Evolutionary conservation across 1,140 invertebrate genomes (phyloP).

Genomic region (Pomacea maculata): DNA sequence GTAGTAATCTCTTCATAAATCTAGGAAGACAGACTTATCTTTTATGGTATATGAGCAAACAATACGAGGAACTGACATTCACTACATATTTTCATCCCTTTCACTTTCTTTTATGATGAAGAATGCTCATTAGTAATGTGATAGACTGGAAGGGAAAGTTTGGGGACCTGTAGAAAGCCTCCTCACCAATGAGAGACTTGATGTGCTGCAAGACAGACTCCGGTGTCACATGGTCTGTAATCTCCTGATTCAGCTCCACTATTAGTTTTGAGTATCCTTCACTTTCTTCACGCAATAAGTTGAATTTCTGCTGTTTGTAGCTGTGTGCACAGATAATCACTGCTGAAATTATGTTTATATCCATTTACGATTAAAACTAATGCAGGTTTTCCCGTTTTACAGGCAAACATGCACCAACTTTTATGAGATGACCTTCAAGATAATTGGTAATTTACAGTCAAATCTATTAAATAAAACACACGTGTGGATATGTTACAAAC

Average conservation of each 20-base stretch:
- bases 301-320: slow-evolving; percentile 99
- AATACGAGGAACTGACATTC: too few relatives aligned
- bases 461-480: too few relatives aligned
- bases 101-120: too few relatives aligned
- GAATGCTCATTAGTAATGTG: too few relatives aligned
- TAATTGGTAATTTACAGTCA: background rate
- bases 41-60: too few relatives aligned
- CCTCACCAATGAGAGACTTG: slow-evolving; percentile 71
- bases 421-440: background rate
- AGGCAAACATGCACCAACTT: background rate
- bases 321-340: slow-evolving; percentile 69
- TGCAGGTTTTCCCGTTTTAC: background rate
- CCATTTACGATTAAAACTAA: background rate
- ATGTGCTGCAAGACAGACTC: slow-evolving; percentile 66
- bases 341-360: slow-evolving; percentile 6
- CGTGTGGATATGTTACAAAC: too few relatives aligned
- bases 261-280: slow-evolving; percentile 99
- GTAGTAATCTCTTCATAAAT: too few relatives aligned
- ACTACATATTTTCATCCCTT: too few relatives aligned
- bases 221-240: slow-evolving; percentile 50
- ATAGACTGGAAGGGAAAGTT: too few relatives aligned
- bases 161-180: too few relatives aligned
- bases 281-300: slow-evolving; percentile 97
- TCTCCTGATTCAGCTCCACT: slow-evolving; percentile 87
- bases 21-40: too few relatives aligned